Evolutionary conservation across 2,888 invertebrate genomes (phyloP).

Genomic region (Xiphydria camelus): DNA sequence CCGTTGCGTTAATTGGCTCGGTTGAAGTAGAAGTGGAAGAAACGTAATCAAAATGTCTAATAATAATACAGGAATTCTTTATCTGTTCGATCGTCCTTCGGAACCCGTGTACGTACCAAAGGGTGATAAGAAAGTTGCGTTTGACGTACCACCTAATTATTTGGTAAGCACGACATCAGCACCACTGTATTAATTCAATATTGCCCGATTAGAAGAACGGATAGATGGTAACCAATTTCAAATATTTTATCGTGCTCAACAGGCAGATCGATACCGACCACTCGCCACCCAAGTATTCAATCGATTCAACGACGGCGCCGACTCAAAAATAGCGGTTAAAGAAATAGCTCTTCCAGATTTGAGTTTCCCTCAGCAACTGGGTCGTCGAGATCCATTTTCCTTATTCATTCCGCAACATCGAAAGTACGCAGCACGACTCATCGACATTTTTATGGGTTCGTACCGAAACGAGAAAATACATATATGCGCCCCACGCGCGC

Average conservation of each 20-base stretch:
- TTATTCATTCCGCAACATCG: constrained; percentile 75
- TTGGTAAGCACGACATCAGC: constrained; percentile 61
- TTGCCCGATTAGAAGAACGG: no score
- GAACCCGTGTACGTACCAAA: constrained; percentile 80
- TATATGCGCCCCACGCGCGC: no score
- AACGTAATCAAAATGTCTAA: not conserved
- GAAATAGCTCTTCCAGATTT: constrained; percentile 70
- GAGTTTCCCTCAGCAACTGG: constrained; percentile 64
- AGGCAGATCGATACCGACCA: constrained; percentile 63
- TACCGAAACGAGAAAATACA: constrained; percentile 15
- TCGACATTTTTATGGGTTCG: constrained; percentile 70
- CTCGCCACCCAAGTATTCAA: constrained; percentile 64
- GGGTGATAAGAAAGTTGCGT: constrained; percentile 65
- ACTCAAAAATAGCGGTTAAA: constrained; percentile 61
- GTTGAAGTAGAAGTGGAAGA: no score
- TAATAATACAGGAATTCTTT: constrained; percentile 35
- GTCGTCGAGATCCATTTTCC: constrained; percentile 71
- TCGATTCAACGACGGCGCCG: constrained; percentile 62
- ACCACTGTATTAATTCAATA: not conserved
- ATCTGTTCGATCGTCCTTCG: constrained; percentile 73
- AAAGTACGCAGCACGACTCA: constrained; percentile 70
- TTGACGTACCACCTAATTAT: constrained; percentile 68
- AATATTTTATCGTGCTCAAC: not conserved
- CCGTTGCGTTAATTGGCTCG: no score
- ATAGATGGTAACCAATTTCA: no score